Evolutionary conservation across 2,888 invertebrate species (phyloP).

Genomic region (Selenia dentaria): DNA sequence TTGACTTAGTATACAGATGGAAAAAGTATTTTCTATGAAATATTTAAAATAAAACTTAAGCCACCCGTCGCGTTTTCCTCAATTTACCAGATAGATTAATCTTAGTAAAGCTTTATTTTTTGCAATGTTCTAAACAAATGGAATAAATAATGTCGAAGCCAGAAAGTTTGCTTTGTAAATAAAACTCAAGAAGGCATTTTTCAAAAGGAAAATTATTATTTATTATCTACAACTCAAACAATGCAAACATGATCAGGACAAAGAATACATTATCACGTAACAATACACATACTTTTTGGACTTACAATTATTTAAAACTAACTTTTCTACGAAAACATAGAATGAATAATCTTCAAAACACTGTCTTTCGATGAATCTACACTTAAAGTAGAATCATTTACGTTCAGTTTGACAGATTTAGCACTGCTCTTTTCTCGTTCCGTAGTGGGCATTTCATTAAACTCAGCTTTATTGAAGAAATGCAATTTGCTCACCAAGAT

Average conservation of each 20-base stretch:
- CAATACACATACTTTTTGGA: background rate
- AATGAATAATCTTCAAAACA: conserved; percentile 13
- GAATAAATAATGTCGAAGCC: no score
- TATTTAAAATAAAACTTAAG: conserved; percentile 17
- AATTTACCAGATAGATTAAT: background rate
- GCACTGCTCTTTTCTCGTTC: conserved; percentile 6
- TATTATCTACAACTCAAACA: no score
- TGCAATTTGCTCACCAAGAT: conserved; percentile 24
- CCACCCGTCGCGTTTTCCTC: conserved; percentile 7
- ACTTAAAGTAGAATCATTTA: conserved; percentile 3
- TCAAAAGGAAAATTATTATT: no score
- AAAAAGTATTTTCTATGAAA: no score
- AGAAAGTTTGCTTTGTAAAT: no score
- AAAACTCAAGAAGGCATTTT: no score
- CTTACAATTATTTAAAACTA: background rate
- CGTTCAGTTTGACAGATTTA: conserved; percentile 11
- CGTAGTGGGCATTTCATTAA: conserved; percentile 9
- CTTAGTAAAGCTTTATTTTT: background rate
- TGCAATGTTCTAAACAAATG: background rate
- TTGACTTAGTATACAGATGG: no score
- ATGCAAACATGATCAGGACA: conserved; percentile 2
- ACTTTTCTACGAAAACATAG: conserved; percentile 18
- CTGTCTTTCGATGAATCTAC: conserved; percentile 6
- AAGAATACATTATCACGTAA: conserved; percentile 1
- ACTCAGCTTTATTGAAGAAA: conserved; percentile 9